A percentile compares a stretch with the other conserved stretches of the same genome.
Conservation (phyloP, 2,888 invertebrate species). For the Chironomus tentans region DNA sequence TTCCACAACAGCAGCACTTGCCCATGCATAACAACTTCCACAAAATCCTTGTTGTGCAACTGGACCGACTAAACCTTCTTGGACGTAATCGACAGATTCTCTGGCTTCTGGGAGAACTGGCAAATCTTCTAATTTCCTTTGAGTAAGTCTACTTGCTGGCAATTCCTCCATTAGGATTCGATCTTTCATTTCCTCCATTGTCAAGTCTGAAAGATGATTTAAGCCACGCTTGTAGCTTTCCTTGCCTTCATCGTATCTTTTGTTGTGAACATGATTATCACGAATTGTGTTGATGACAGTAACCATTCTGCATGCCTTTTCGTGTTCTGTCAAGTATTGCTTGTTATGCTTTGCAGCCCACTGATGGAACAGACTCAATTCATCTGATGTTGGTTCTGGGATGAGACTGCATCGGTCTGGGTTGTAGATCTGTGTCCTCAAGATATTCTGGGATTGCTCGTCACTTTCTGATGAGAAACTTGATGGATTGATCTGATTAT, state of each 20-base stretch:
- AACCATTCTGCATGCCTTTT: too few relatives aligned
- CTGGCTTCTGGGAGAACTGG: slow-evolving; percentile 10
- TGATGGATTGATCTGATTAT: too few relatives aligned
- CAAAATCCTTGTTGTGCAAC: slow-evolving; percentile 25
- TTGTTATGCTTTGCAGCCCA: background rate
- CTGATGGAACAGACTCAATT: background rate
- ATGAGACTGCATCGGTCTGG: too few relatives aligned
- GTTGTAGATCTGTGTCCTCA: too few relatives aligned
- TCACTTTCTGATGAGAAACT: too few relatives aligned
- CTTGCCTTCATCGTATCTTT: background rate
- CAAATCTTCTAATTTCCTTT: slow-evolving; percentile 19
- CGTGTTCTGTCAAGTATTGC: too few relatives aligned
- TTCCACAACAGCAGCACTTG: slow-evolving; percentile 30
- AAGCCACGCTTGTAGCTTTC: background rate
- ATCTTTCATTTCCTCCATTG: background rate
- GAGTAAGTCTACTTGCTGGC: background rate
- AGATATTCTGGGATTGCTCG: too few relatives aligned
- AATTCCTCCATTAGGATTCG: background rate
- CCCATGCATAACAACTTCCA: slow-evolving; percentile 31
- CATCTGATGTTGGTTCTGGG: background rate
- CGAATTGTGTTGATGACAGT: background rate
- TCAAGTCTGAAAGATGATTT: background rate
- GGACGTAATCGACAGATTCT: slow-evolving; percentile 28
- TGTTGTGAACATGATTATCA: background rate
- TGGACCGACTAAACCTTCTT: slow-evolving; percentile 17